phyloP scores from a whole-genome alignment of 2,797 vertebrate species.

The Enteromius anoplus region DNA sequence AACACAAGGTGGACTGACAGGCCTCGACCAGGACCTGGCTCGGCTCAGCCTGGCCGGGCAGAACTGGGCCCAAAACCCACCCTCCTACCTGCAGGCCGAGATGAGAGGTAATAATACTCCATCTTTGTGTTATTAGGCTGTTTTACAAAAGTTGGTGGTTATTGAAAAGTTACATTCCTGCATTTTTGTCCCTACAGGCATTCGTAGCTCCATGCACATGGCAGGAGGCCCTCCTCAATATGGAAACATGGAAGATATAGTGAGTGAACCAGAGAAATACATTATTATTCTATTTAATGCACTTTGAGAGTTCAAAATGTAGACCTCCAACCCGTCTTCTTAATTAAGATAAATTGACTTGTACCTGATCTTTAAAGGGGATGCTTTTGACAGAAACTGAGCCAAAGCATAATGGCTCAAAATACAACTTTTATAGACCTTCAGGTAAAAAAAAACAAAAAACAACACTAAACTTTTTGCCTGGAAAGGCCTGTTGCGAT shows the following conservation, averaged over 20 bases:
- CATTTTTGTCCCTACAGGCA: conserved; percentile 71
- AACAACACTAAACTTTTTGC: neutral
- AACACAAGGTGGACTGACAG: conserved; percentile 70
- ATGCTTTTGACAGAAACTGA: too few species aligned
- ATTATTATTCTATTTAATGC: neutral
- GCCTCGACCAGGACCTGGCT: conserved; percentile 88
- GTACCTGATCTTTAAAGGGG: too few species aligned
- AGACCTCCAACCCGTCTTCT: neutral
- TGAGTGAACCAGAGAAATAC: conserved; percentile 63
- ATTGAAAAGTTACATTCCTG: neutral
- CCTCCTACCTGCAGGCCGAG: conserved; percentile 88
- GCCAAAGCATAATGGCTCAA: too few species aligned
- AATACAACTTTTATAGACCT: neutral
- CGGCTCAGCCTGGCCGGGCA: conserved; percentile 85
- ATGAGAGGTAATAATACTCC: conserved; percentile 80
- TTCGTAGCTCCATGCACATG: conserved; percentile 87
- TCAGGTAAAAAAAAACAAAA: too few species aligned
- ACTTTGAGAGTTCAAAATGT: neutral
- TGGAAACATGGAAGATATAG: conserved; percentile 91
- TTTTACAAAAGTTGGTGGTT: neutral
- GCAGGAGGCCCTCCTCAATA: conserved; percentile 84
- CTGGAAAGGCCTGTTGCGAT: neutral
- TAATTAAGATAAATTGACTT: too few species aligned
- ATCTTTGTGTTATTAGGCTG: neutral
- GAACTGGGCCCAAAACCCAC: conserved; percentile 86